Conservation (phyloP, 1,140 invertebrate species). For the Drosophila sulfurigaster region DNA sequence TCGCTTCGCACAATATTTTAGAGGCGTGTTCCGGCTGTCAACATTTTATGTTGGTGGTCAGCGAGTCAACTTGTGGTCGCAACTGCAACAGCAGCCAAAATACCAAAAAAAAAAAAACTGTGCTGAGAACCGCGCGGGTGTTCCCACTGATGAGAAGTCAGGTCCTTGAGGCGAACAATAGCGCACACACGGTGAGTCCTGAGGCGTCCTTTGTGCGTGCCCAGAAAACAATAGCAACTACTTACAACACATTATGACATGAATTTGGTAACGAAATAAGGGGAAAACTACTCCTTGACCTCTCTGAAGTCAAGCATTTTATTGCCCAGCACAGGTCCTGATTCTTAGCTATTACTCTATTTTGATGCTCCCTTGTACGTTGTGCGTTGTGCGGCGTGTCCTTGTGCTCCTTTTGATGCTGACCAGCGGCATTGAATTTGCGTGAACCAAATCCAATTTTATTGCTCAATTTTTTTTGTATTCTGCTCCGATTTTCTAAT, state of each 20-base stretch:
- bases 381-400: conserved; percentile 39
- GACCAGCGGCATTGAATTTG: conserved; percentile 63
- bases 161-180: conserved; percentile 74
- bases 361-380: conserved; percentile 48
- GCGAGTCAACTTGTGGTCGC: conserved; percentile 71
- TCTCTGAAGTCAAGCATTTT: conserved; percentile 56
- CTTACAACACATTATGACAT: conserved; percentile 83
- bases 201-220: conserved; percentile 54
- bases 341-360: conserved; percentile 84
- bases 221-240: conserved; percentile 72
- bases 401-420: conserved; percentile 67
- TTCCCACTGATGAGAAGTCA: conserved; percentile 49
- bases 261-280: conserved; percentile 53
- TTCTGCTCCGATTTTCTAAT: conserved; percentile 60
- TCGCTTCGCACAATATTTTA: conserved; percentile 74
- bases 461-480: conserved; percentile 84
- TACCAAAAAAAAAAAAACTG: background rate
- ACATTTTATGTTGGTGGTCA: conserved; percentile 84
- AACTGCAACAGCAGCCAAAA: conserved; percentile 58
- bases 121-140: conserved; percentile 74
- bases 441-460: conserved; percentile 84
- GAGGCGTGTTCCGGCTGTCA: conserved; percentile 82
- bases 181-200: conserved; percentile 48
- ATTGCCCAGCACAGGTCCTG: conserved; percentile 59
- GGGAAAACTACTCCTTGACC: conserved; percentile 37